phyloP scores from a whole-genome alignment of 2,797 vertebrate genomes.

The Alauda arvensis region DNA sequence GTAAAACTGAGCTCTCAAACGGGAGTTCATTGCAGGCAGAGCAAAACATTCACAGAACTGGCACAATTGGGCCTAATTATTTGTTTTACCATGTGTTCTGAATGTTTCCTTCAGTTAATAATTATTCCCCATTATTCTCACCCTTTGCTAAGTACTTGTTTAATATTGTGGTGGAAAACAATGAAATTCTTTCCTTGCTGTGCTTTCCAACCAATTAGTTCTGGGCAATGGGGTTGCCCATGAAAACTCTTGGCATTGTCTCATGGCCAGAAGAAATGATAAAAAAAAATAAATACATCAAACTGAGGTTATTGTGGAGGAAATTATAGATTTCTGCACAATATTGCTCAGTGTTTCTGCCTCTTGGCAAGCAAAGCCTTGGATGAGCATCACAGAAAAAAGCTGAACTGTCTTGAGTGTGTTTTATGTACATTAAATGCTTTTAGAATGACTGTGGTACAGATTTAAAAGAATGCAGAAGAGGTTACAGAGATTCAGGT shows the following conservation, averaged over 20 bases:
- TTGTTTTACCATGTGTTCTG: slow-evolving; percentile 4
- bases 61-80: slow-evolving; percentile 2
- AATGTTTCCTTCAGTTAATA: slow-evolving; percentile 17
- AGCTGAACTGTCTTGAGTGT: not conserved
- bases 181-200: slow-evolving; percentile 5
- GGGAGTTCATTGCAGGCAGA: not conserved
- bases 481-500: not conserved
- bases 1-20: not conserved
- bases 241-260: not conserved
- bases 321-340: slow-evolving; percentile 37
- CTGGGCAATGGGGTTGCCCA: not conserved
- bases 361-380: slow-evolving; percentile 29
- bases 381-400: not conserved
- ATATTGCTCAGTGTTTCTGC: not conserved
- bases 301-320: not conserved
- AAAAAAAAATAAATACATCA: not conserved
- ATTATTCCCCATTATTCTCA: slow-evolving; percentile 3
- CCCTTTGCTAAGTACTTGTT: slow-evolving; percentile 20
- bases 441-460: not conserved
- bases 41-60: not conserved
- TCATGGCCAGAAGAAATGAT: slow-evolving; percentile 11
- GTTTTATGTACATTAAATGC: not conserved
- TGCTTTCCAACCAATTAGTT: slow-evolving; percentile 25
- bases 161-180: not conserved
- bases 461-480: not conserved